Conservation (phyloP, 2,888 invertebrate species). For the Drosophila peninsularis region DNA sequence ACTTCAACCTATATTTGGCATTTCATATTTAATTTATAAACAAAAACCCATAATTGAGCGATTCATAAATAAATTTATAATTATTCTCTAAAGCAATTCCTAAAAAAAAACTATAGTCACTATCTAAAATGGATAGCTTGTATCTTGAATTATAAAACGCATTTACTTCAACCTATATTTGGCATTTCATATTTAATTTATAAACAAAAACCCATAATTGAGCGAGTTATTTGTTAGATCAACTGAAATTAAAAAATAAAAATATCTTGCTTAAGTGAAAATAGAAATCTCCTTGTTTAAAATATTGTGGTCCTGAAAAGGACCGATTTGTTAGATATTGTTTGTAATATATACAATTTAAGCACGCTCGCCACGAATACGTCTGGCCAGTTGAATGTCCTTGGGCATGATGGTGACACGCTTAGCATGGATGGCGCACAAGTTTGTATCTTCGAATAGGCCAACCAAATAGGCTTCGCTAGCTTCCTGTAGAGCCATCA, state of each 20-base stretch:
- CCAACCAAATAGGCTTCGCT: conserved; percentile 25
- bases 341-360: conserved; percentile 85
- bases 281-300: conserved; percentile 11
- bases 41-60: too few species aligned
- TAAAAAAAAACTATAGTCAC: too few species aligned
- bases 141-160: too few species aligned
- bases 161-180: too few species aligned
- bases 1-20: too few species aligned
- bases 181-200: too few species aligned
- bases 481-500: conserved; percentile 30
- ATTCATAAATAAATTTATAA: too few species aligned
- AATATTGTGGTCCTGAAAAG: conserved; percentile 45
- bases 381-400: conserved; percentile 96
- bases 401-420: conserved; percentile 98
- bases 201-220: too few species aligned
- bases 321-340: conserved; percentile 38
- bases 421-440: conserved; percentile 80
- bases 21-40: too few species aligned
- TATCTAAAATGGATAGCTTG: too few species aligned
- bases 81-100: too few species aligned
- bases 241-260: background rate
- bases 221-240: background rate
- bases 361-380: conserved; percentile 97
- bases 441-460: conserved; percentile 12
- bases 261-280: conserved; percentile 12